Conservation (phyloP, 2,113 vertebrate genomes). For the Dicentrarchus labrax region DNA sequence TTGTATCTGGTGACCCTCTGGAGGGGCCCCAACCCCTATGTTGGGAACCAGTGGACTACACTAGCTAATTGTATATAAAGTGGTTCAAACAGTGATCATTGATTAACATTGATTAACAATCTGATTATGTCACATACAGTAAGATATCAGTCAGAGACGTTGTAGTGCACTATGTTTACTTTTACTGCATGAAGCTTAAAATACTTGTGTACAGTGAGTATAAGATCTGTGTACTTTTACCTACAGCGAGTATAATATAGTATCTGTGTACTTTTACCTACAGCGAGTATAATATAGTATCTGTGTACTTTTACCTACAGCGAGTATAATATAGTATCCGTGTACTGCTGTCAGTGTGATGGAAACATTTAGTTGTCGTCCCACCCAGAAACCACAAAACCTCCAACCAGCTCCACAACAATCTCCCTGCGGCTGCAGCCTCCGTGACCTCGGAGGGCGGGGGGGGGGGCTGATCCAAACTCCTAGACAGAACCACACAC, state of each 20-base stretch:
- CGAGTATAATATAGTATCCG: not conserved
- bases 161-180: not conserved
- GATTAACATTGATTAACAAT: too few species aligned
- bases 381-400: constrained; percentile 25
- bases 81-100: not conserved
- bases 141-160: too few species aligned
- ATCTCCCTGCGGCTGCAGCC: constrained; percentile 14
- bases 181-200: not conserved
- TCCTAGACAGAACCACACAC: not conserved
- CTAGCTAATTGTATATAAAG: not conserved
- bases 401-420: constrained; percentile 35
- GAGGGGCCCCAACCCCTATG: not conserved
- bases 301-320: not conserved
- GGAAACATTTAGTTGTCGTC: constrained; percentile 1
- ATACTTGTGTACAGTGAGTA: not conserved
- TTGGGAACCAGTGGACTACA: not conserved
- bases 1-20: not conserved
- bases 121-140: too few species aligned
- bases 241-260: too few species aligned
- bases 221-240: not conserved
- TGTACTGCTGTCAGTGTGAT: not conserved
- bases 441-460: not conserved
- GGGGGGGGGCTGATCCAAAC: too few species aligned
- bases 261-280: not conserved
- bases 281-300: not conserved